Evolutionary conservation across 1,140 invertebrate genomes (phyloP), one percentile per base, ranked within the genome.

Genomic region (Papilio polytes): DNA sequence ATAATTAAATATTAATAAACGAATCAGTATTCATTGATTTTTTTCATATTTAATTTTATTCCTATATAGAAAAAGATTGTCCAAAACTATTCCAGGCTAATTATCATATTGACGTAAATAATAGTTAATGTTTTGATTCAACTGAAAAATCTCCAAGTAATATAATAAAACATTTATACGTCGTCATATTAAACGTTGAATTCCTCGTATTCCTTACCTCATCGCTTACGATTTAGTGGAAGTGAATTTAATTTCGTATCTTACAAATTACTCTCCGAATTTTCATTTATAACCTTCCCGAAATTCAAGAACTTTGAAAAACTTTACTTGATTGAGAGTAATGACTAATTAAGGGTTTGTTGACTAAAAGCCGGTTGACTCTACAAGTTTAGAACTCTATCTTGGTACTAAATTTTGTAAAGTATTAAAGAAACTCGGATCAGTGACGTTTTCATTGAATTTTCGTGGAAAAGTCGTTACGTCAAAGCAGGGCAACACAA

Each of bases 391-490:
- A 70, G 26, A 70, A 70, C 59, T 66, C 22, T 13, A 51, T 51
- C n/a, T 18, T 13, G n/a, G 41, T 74, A 74, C 44, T 74, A 20
- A 74, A 74, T 22, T 73, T 20, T 6, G n/a, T 74, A 51, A 74
- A 74, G 77, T 78, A 41, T 59, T 66, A 20, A 66, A 15, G 36
- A 63, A 78, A 63, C 56, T 36, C 1, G n/a, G 31, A 18, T 26
- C 8, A 36, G 77, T 46, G 77, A 48, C 77, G 44, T 44, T 63
- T 78, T 78, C 56, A 66, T 66, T 78, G 77, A 78, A 78, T 78
- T 78, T 78, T 44, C 77, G 36, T 63, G 20, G 77, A 78, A 78
- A 78, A 36, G 22, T 66, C 73, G n/a, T 36, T 66, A 78, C 56
- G 46, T 78, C 41, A 66, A 78, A 66, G 77, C 66, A 63, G 77